A percentile compares a stretch with the other conserved stretches of the same genome.
Conservation (phyloP, 2,888 invertebrate genomes). For the Nasonovia ribisnigri region DNA sequence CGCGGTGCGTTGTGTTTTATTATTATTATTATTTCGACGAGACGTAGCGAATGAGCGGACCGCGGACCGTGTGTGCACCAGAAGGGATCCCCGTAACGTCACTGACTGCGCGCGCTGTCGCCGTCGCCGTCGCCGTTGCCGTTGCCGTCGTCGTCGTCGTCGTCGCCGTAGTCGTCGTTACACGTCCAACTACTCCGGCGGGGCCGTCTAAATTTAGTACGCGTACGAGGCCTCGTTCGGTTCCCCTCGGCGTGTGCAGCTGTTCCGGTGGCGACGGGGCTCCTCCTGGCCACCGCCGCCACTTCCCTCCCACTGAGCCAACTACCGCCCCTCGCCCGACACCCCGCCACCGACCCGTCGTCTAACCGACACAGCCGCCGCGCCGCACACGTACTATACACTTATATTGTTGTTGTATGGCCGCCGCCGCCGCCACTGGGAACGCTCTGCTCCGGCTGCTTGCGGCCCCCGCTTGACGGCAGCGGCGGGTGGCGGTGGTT, state of each 20-base stretch:
- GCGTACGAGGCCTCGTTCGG: constrained; percentile 64
- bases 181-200: constrained; percentile 53
- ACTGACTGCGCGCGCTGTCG: constrained; percentile 53
- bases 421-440: constrained; percentile 32
- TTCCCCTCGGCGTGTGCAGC: constrained; percentile 64
- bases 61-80: constrained; percentile 28
- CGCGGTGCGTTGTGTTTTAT: neutral
- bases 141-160: neutral
- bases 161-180: neutral
- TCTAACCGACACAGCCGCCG: neutral
- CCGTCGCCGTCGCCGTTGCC: neutral
- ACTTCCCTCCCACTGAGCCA: constrained; percentile 42
- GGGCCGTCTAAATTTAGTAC: constrained; percentile 65
- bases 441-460: constrained; percentile 54
- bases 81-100: constrained; percentile 62
- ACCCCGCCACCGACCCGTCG: neutral
- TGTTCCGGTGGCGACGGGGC: constrained; percentile 65
- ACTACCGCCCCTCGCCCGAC: neutral
- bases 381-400: neutral
- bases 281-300: constrained; percentile 64
- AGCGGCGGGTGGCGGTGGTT: neutral
- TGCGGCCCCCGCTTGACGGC: neutral
- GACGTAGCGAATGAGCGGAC: constrained; percentile 8
- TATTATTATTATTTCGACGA: constrained; percentile 2
- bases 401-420: neutral